Evolutionary conservation across 2,113 vertebrate genomes (phyloP).

Genomic region (Engystomops pustulosus): DNA sequence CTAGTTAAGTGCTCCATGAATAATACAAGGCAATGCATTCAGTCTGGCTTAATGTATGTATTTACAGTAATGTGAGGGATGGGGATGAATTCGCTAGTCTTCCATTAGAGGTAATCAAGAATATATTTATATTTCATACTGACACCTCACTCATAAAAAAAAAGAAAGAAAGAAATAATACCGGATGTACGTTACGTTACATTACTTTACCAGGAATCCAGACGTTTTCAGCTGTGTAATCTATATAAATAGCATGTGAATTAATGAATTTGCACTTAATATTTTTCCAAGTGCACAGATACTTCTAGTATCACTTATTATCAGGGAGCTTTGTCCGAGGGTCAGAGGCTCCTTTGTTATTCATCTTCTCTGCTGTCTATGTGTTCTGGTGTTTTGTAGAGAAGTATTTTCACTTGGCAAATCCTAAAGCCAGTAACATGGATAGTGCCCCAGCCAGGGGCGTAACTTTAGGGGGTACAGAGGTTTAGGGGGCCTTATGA

Average conservation of each 20-base stretch:
- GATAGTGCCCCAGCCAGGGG: not conserved
- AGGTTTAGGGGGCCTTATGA: too few relatives aligned
- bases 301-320: not conserved
- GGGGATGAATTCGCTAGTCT: not conserved
- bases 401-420: not conserved
- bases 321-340: not conserved
- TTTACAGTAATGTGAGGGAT: conserved; percentile 44
- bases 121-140: conserved; percentile 23
- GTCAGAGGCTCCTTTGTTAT: not conserved
- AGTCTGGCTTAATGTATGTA: conserved; percentile 20
- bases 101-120: conserved; percentile 40
- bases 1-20: conserved; percentile 52
- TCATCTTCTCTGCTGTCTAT: not conserved
- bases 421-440: not conserved
- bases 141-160: not conserved
- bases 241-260: not conserved
- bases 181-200: not conserved
- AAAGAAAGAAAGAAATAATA: too few relatives aligned
- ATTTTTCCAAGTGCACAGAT: not conserved
- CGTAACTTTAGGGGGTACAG: too few relatives aligned
- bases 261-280: conserved; percentile 14
- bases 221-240: too few relatives aligned
- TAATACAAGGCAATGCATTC: conserved; percentile 38
- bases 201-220: too few relatives aligned
- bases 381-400: not conserved